Conservation (phyloP, 1,140 invertebrate species). For the Reticulitermes speratus region DNA sequence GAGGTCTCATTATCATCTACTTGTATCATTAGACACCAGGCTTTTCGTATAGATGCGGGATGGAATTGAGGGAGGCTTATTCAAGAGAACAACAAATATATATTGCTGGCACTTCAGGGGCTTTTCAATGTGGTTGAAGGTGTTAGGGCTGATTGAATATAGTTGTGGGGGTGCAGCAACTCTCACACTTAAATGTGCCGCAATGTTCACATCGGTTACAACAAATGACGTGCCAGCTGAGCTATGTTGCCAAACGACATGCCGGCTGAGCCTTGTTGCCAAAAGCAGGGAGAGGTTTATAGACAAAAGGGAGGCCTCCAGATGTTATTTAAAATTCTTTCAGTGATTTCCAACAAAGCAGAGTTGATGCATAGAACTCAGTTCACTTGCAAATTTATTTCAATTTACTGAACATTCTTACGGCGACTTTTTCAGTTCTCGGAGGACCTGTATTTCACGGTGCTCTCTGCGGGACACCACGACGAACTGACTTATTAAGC, state of each 20-base stretch:
- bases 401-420: no score
- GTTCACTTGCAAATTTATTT: no score
- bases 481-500: no score
- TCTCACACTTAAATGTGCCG: background rate
- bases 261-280: background rate
- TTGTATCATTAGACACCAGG: conserved; percentile 6
- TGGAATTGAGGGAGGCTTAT: background rate
- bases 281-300: background rate
- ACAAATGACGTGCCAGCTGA: background rate
- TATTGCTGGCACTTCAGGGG: background rate
- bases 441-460: no score
- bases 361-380: no score
- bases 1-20: background rate
- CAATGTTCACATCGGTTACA: background rate
- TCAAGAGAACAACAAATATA: background rate
- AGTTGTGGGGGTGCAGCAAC: background rate
- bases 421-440: no score
- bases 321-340: no score
- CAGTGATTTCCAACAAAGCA: no score
- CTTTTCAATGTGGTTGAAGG: background rate
- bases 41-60: background rate
- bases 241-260: background rate
- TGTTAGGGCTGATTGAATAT: background rate
- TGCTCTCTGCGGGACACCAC: no score
- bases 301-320: background rate